Conservation (phyloP, 1,140 invertebrate genomes). For the Phthorimaea operculella region DNA sequence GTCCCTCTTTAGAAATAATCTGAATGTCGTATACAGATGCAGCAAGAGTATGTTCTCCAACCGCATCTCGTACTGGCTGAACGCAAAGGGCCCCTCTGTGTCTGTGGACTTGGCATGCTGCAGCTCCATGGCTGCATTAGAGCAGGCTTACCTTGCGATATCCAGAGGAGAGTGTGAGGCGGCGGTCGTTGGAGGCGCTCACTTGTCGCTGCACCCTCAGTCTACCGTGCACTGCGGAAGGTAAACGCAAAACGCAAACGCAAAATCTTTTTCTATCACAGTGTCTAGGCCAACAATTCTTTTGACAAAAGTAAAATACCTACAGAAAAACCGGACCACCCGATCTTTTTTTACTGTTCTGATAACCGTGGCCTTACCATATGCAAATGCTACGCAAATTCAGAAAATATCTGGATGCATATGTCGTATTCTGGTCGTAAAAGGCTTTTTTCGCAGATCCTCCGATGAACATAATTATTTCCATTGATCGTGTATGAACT, state of each 20-base stretch:
- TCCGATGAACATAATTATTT: too few relatives aligned
- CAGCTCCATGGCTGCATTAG: slow-evolving; percentile 86
- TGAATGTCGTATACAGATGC: slow-evolving; percentile 64
- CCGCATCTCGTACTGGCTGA: slow-evolving; percentile 82
- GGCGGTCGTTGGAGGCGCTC: slow-evolving; percentile 88
- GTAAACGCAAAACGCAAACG: too few relatives aligned
- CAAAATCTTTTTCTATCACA: too few relatives aligned
- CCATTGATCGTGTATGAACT: too few relatives aligned
- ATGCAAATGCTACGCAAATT: too few relatives aligned
- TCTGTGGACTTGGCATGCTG: slow-evolving; percentile 91
- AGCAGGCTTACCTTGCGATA: slow-evolving; percentile 84
- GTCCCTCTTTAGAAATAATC: too few relatives aligned
- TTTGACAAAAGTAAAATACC: not conserved
- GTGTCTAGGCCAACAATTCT: not conserved
- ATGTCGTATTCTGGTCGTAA: too few relatives aligned
- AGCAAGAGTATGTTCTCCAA: slow-evolving; percentile 90
- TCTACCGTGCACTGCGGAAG: slow-evolving; percentile 85
- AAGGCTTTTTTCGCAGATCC: too few relatives aligned
- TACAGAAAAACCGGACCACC: not conserved
- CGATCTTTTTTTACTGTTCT: not conserved
- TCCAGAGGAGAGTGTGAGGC: slow-evolving; percentile 82
- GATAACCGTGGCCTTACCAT: too few relatives aligned
- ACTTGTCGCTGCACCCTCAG: slow-evolving; percentile 87
- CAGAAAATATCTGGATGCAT: too few relatives aligned
- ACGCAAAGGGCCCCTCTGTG: slow-evolving; percentile 81